Percentiles rank a stretch among this genome's conserved stretches.
These are phyloP conservation scores for Chalcis sispes DNA, from an alignment of 2,888 invertebrate genomes.

Conservation along the genomic window DNA sequence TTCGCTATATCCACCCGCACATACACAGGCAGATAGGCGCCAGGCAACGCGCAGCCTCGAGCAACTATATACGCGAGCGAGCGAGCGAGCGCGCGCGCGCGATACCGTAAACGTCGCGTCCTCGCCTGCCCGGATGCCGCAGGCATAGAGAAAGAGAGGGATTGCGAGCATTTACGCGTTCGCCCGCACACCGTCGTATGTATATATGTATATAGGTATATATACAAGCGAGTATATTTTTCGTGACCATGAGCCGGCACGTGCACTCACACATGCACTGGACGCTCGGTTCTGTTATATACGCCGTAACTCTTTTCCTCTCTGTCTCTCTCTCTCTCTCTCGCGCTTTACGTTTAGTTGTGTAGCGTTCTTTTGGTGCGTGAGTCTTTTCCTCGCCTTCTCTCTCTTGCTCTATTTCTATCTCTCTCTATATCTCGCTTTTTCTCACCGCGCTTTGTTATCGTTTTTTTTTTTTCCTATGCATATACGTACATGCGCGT, in stretches of 20 bases:
- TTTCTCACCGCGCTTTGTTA: neutral
- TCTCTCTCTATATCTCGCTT: slow-evolving; percentile 1
- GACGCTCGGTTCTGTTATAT: no score
- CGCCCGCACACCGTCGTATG: neutral
- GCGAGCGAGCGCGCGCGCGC: neutral
- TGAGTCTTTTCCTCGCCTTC: slow-evolving; percentile 2
- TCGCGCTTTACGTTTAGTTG: neutral
- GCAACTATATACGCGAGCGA: neutral
- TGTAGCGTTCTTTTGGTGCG: slow-evolving; percentile 5
- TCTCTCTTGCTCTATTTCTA: neutral
- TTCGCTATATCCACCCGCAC: no score
- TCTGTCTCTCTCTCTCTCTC: no score
- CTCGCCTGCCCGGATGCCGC: neutral
- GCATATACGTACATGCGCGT: neutral
- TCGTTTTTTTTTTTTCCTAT: neutral
- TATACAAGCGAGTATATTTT: slow-evolving; percentile 23
- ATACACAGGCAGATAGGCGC: no score
- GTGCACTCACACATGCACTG: slow-evolving; percentile 64
- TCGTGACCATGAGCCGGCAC: slow-evolving; percentile 59
- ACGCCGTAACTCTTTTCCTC: no score
- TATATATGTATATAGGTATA: no score
- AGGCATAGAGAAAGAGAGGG: neutral
- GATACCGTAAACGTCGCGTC: slow-evolving; percentile 29
- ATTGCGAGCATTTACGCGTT: slow-evolving; percentile 1
- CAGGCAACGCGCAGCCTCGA: neutral